Evolutionary conservation across 1,140 invertebrate species (phyloP), one percentile per base, ranked within the genome.

Genomic region (Dendroctonus ponderosae): DNA sequence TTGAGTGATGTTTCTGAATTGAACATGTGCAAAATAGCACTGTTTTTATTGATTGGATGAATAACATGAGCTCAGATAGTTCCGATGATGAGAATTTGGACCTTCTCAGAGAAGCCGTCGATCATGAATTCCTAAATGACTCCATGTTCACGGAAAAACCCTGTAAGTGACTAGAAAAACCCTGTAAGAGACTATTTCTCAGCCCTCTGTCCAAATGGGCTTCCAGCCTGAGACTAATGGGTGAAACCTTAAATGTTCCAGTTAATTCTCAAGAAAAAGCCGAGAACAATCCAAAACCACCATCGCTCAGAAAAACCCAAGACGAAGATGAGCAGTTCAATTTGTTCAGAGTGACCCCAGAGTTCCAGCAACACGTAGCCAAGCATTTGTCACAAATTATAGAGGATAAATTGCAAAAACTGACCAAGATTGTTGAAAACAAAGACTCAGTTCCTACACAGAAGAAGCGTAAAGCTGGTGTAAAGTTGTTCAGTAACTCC

Each of bases 311-410:
- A 49, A 67, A 62, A 49, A 51, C 43, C 12, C 66, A 67, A 51
- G 70, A 71, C 40, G 69, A 73, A 39, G 59, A 74, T 50, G 71
- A 72, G 15, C 71, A 74, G 40, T 74, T 72, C 43, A 72, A 70
- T 53, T 46, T 69, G 12, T 68, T 75, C 26, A 61, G 67, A 50
- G 70, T 76, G 51, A 75, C 73, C 6, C 72, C 73, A 15, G 69
- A 74, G 49, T 76, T 75, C 66, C 69, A 66, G 66, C 59, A 62
- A 53, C 67, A 71, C 62, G 70, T 76, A n/a, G 72, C 75, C 7
- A 75, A 71, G 67, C 67, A 70, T 26, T 62, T 76, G 15, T 66
- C 71, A 0, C 43, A 37, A 26, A 38, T 69, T 44, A 59, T 76
- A 41, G 73, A 76, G 37, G 64, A 72, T 59, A 15, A 71, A 26